These are phyloP conservation scores for Acanthurus leucopareius DNA, from an alignment of 2,797 vertebrate genomes.

Conservation along the genomic window DNA sequence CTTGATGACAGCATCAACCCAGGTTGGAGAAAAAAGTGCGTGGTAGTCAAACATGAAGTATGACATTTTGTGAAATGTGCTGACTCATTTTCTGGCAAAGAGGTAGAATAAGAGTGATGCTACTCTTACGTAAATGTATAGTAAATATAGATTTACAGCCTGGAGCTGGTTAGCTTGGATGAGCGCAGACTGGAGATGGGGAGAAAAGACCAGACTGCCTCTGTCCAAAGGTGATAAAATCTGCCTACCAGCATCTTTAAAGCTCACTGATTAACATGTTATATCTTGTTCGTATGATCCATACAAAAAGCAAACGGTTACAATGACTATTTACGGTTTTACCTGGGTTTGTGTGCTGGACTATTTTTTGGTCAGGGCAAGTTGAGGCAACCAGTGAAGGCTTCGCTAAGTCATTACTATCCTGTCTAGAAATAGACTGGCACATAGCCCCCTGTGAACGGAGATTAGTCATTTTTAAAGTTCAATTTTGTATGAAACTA, in stretches of 20 bases:
- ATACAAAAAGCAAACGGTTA: background rate
- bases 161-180: constrained; percentile 1
- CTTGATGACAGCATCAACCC: background rate
- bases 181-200: background rate
- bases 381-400: too few relatives aligned
- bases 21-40: background rate
- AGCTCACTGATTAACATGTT: background rate
- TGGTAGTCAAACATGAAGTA: background rate
- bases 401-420: too few relatives aligned
- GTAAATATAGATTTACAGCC: background rate
- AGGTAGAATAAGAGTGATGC: background rate
- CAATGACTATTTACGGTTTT: background rate
- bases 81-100: background rate
- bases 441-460: too few relatives aligned
- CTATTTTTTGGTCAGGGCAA: background rate
- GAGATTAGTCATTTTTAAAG: too few relatives aligned
- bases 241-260: background rate
- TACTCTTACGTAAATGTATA: background rate
- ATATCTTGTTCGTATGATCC: background rate
- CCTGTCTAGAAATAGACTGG: too few relatives aligned
- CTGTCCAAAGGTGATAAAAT: constrained; percentile 1
- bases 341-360: background rate
- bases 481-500: background rate
- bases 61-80: background rate
- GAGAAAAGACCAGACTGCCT: background rate